These are phyloP conservation scores for human (Homo sapiens) DNA, from an alignment of 2,113 vertebrate genomes.

Conservation along the genomic window GRCh38 chr18:37326501-37327000, in stretches of 20 bases:
- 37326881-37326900: conserved; percentile 92
- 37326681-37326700: background rate
- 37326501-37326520: background rate
- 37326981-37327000: conserved; percentile 92
- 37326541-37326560: background rate
- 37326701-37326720: background rate
- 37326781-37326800: background rate
- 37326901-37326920: conserved; percentile 91
- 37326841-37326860: conserved; percentile 78
- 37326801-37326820: background rate
- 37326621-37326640: background rate
- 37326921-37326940: conserved; percentile 92
- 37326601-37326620: background rate
- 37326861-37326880: conserved; percentile 89
- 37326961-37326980: conserved; percentile 94
- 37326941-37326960: conserved; percentile 93
- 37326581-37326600: background rate
- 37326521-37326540: background rate
- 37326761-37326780: no score
- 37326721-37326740: background rate
- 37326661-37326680: background rate
- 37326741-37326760: background rate
- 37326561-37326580: no score
- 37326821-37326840: conserved; percentile 7
- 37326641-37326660: background rate